phyloP scores from a whole-genome alignment of 1,140 invertebrate species.

The Bombus turneri region DNA sequence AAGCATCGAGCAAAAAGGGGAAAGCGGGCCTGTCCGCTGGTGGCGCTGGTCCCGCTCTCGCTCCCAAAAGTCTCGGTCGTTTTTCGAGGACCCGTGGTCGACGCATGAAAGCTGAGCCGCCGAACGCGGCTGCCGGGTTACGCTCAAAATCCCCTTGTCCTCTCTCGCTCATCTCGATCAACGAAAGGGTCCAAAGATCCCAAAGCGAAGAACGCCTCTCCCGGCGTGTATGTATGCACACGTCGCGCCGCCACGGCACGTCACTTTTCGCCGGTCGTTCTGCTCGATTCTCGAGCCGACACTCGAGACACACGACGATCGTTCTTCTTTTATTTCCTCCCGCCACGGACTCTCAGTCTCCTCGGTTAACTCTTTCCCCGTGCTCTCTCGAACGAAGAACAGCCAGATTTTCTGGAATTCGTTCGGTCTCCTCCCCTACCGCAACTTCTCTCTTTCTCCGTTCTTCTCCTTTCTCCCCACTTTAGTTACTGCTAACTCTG shows the following conservation, averaged over 20 bases:
- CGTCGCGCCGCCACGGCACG: slow-evolving; percentile 32
- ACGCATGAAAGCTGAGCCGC: slow-evolving; percentile 59
- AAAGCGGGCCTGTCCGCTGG: slow-evolving; percentile 8
- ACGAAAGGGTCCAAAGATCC: slow-evolving; percentile 21
- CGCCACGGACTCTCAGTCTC: neutral
- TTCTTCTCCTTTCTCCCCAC: neutral
- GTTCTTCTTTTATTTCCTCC: slow-evolving; percentile 11
- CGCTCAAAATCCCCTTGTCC: slow-evolving; percentile 37
- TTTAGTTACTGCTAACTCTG: too few relatives aligned
- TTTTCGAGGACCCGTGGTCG: slow-evolving; percentile 48
- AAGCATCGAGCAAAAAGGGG: neutral
- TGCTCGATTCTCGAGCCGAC: slow-evolving; percentile 34
- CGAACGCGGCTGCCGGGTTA: slow-evolving; percentile 55
- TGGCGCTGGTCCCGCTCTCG: neutral
- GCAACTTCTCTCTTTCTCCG: neutral
- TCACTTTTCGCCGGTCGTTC: slow-evolving; percentile 39
- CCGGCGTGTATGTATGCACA: slow-evolving; percentile 24
- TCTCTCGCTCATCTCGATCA: neutral
- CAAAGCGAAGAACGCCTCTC: slow-evolving; percentile 26
- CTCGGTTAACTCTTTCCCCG: too few relatives aligned
- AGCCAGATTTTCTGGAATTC: slow-evolving; percentile 52
- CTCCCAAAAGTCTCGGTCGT: slow-evolving; percentile 33
- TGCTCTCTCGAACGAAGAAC: neutral
- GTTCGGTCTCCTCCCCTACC: neutral
- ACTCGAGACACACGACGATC: slow-evolving; percentile 44